Base-by-base conservation (phyloP, 2,797 vertebrate species). In the Squalus acanthias region DNA sequence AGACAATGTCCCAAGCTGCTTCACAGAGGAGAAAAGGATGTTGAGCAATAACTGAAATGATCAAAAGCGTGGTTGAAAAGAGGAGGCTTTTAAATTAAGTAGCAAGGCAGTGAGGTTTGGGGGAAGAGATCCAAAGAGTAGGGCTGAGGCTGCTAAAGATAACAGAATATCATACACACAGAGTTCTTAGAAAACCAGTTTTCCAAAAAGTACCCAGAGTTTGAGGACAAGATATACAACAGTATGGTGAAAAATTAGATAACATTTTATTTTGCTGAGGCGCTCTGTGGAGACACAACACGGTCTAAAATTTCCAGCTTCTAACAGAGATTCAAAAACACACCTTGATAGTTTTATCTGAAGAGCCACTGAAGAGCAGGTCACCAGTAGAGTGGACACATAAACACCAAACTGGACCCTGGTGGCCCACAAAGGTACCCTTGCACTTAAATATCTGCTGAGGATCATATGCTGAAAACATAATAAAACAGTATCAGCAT, bases 361-460 rank as follows among this genome's bases (percentile, higher is more conserved):
- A 99, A 46, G 99, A 99, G 82, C 99, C 99, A 0, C 99, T 99
- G 97, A 99, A 99, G 94, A 99, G 99, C 96, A 99, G 97, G 97
- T 99, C 99, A 93, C 99, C 99, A 3, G 99, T 99, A 97, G 99
- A 99, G 97, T 99, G 99, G 97, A 99, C 99, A 0, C 99, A 99
- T 96, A 99, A 97, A 97, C 99, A 99, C 99, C 99, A 99, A 65
- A 99, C 99, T 0, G 99, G 99, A 96, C 99, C 99, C 97, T 99
- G 99, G 97, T 99, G 99, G 26, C 99, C 99, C 96, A 99, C 99
- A 46, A 99, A 99, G 3, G 99, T 99, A 26, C 99, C 99, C 97
- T 99, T 99, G 97, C 99, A 99, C 97, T 99, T 99, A 97, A 99
- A 99, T 98, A 99, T 99, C 98, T 99, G 99, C 98, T 99, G 99